A percentile compares a stretch with the other conserved stretches of the same genome.
Conservation (phyloP, 1,140 invertebrate genomes). For the Prorops nasuta region DNA sequence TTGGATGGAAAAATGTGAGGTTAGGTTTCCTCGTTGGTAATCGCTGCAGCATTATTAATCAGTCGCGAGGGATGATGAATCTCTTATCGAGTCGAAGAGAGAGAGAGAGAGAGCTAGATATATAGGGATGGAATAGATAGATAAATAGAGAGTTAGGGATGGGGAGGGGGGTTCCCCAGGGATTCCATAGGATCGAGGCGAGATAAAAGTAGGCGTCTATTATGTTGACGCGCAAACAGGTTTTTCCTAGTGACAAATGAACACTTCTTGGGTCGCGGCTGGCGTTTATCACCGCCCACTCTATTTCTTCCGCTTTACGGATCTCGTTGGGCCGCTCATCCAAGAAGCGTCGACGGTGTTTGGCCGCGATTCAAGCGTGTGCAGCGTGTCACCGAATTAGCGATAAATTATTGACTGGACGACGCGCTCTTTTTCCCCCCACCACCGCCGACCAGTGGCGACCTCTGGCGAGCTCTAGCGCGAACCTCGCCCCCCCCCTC, state of each 20-base stretch:
- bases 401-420: slow-evolving; percentile 20
- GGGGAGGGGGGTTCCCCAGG: no score
- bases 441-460: no score
- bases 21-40: no score
- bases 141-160: background rate
- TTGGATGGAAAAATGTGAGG: no score
- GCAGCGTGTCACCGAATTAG: background rate
- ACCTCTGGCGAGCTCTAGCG: slow-evolving; percentile 23
- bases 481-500: slow-evolving; percentile 18
- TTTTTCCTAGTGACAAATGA: background rate
- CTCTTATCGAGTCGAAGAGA: no score
- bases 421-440: background rate
- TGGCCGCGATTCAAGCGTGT: slow-evolving; percentile 1
- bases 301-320: background rate
- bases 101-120: background rate
- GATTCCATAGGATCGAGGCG: no score
- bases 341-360: background rate
- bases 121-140: background rate
- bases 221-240: no score
- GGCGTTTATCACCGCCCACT: background rate
- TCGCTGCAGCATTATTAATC: no score
- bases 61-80: no score
- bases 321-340: background rate
- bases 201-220: no score
- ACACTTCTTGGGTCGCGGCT: background rate